phyloP scores from a whole-genome alignment of 2,797 vertebrate species.

The Lepus oiostolus region DNA sequence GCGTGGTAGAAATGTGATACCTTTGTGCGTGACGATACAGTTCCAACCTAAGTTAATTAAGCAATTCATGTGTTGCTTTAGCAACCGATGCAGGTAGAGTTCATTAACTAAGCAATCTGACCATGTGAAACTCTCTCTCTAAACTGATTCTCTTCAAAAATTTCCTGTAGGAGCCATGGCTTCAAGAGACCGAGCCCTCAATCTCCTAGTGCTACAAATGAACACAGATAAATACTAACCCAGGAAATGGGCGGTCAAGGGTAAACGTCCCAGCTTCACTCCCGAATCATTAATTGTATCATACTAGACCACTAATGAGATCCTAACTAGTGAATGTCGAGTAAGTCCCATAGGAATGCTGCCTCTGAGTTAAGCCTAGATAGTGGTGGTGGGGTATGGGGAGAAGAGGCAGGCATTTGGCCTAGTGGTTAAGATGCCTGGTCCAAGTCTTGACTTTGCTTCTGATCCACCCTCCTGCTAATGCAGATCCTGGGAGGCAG shows the following conservation, averaged over 20 bases:
- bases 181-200: neutral
- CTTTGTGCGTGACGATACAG: neutral
- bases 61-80: neutral
- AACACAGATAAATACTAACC: conserved; percentile 37
- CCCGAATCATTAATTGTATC: neutral
- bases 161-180: neutral
- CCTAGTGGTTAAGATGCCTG: too few species aligned
- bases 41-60: conserved; percentile 44
- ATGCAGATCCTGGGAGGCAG: too few species aligned
- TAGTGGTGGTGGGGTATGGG: too few species aligned
- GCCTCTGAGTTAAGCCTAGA: conserved; percentile 9
- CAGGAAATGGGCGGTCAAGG: conserved; percentile 3
- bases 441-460: too few species aligned
- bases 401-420: too few species aligned
- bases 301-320: neutral
- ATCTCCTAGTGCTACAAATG: neutral
- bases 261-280: neutral
- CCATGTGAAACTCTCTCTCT: neutral
- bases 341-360: neutral
- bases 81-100: conserved; percentile 6
- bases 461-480: too few species aligned
- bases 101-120: conserved; percentile 18
- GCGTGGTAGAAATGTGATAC: neutral
- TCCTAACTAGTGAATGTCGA: neutral
- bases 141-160: neutral